Evolutionary conservation across 64 coral and sea anemone species (phyloP), one percentile per base, ranked within the genome.

Genomic region (Exaiptasia diaphana): DNA sequence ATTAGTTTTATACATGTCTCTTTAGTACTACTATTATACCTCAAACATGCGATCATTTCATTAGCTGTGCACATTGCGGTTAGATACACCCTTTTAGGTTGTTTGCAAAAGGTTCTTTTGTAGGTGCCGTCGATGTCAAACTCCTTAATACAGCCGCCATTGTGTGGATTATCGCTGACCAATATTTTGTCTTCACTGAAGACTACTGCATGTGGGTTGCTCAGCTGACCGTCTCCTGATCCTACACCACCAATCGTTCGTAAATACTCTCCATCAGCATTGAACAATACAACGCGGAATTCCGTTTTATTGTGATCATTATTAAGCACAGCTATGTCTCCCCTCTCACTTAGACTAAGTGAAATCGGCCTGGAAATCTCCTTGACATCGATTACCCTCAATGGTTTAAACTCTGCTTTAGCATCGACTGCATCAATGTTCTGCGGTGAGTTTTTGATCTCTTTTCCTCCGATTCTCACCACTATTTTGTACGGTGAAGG

Each of bases 271-370:
- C 53, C 74, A 10, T 77, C 5, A n/a, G 9, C 34, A 41, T 34
- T 33, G 26, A 77, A 77, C 22, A 77, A 24, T 58, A 40, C 22
- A 4, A 77, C 32, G 25, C 53, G 33, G 61, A n/a, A n/a, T n/a
- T n/a, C n/a, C n/a, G n/a, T n/a, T n/a, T n/a, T n/a, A 35, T 59
- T 17, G 22, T 77, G 54, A 23, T 60, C 1, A 59, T 10, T 4
- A 52, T 77, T 52, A 2, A 77, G 18, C 0, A 77, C 74, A 67
- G 78, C 62, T 38, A 82, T 82, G 20, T 82, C 61, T 67, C 65
- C 24, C 0, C 11, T n/a, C 32, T 82, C 56, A 48, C 14, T 65
- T 65, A 65, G 61, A 0, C 30, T 35, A 15, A 65, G 20, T 34
- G 61, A 65, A 28, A 28, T 35, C 32, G 61, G 61, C 38, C 38